Conservation (phyloP, 2,797 vertebrate species). For the Sphenopsis melanotis region DNA sequence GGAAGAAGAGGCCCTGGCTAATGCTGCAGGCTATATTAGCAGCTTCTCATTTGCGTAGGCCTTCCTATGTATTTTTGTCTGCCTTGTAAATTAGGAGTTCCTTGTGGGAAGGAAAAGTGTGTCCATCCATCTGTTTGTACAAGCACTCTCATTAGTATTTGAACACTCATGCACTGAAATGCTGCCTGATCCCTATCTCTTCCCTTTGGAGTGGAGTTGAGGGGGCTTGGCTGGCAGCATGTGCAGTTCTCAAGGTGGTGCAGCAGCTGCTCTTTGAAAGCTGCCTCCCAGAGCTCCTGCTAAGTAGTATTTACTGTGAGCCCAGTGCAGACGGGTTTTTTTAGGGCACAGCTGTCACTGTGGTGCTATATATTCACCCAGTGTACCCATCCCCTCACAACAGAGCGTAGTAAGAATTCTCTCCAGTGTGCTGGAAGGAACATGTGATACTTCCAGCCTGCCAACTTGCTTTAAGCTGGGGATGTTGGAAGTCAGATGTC, state of each 20-base stretch:
- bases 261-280: not conserved
- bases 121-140: not conserved
- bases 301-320: not conserved
- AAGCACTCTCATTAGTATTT: not conserved
- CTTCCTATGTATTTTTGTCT: not conserved
- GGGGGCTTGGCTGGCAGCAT: not conserved
- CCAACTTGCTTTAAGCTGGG: not conserved
- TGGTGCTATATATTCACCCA: not conserved
- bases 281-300: not conserved
- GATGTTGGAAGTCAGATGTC: not conserved
- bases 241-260: not conserved
- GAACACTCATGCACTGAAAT: not conserved
- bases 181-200: not conserved
- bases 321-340: not conserved
- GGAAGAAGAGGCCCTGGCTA: not conserved
- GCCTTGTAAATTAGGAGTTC: not conserved
- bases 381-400: not conserved
- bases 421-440: not conserved
- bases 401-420: constrained; percentile 7
- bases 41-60: not conserved
- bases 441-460: not conserved
- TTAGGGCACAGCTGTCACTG: constrained; percentile 29
- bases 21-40: not conserved
- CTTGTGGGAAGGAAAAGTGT: not conserved
- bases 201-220: not conserved